Percentiles rank a stretch among this genome's conserved stretches.
Evolutionary conservation across 2,888 invertebrate species (phyloP).

Genomic region (Byasa hedistus): DNA sequence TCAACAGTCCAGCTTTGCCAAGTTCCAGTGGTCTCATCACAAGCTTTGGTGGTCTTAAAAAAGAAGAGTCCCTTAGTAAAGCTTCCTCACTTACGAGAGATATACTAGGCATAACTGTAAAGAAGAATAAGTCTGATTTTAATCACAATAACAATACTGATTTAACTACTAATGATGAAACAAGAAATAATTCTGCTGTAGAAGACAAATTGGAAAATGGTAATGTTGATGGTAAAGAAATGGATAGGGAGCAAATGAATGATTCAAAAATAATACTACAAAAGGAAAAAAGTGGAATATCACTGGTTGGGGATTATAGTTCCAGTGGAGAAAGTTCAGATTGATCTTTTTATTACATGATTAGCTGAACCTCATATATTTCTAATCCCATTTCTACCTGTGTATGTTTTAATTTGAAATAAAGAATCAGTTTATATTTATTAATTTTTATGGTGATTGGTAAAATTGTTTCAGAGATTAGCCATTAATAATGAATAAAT

Average conservation of each 20-base stretch:
- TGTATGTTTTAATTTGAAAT: no score
- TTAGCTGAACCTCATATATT: not conserved
- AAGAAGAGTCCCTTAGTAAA: conserved; percentile 75
- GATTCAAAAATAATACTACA: not conserved
- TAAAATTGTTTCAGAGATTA: no score
- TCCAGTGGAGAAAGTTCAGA: conserved; percentile 64
- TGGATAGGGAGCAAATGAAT: not conserved
- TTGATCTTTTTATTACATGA: conserved; percentile 34
- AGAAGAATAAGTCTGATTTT: conserved; percentile 35
- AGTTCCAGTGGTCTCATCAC: conserved; percentile 73
- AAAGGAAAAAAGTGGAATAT: conserved; percentile 31
- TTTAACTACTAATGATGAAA: conserved; percentile 14
- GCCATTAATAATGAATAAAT: no score
- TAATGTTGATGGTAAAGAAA: not conserved
- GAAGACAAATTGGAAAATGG: conserved; percentile 5
- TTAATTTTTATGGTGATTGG: no score
- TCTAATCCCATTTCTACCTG: no score
- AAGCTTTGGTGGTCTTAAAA: conserved; percentile 78
- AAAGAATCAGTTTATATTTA: no score
- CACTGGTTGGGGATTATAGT: conserved; percentile 63
- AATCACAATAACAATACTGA: conserved; percentile 35
- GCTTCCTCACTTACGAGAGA: conserved; percentile 54
- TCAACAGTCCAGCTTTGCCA: conserved; percentile 79
- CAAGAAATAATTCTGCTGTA: conserved; percentile 18
- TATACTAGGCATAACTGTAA: conserved; percentile 65